These are phyloP conservation scores for Tachypleus tridentatus DNA, from an alignment of 1,140 invertebrate species.

Conservation along the genomic window DNA sequence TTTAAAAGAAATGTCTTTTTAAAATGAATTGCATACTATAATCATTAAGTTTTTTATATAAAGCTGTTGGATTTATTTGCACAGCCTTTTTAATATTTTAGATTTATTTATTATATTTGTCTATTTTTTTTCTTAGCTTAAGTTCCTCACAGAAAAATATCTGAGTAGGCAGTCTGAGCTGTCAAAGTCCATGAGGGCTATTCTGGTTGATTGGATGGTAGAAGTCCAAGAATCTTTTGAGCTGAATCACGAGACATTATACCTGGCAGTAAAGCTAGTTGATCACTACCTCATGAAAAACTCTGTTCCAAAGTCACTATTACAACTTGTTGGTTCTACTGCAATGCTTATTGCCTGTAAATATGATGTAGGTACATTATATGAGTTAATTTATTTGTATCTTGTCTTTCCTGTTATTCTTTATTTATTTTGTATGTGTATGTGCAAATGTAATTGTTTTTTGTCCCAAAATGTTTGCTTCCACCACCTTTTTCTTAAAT, in stretches of 20 bases:
- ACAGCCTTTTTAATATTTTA: slow-evolving; percentile 4
- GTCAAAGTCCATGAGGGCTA: slow-evolving; percentile 70
- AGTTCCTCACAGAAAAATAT: slow-evolving; percentile 65
- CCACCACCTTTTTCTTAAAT: slow-evolving; percentile 13
- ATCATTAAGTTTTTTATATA: slow-evolving; percentile 4
- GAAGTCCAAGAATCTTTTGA: slow-evolving; percentile 93
- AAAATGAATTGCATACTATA: background rate
- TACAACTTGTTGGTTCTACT: slow-evolving; percentile 84
- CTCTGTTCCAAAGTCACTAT: slow-evolving; percentile 51
- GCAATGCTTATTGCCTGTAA: slow-evolving; percentile 89
- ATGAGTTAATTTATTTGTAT: slow-evolving; percentile 1
- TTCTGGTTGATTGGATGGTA: slow-evolving; percentile 97
- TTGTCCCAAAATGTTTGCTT: slow-evolving; percentile 2
- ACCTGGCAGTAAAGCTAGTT: slow-evolving; percentile 88
- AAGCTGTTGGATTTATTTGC: slow-evolving; percentile 8
- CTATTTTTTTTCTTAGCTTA: slow-evolving; percentile 34
- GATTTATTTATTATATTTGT: background rate
- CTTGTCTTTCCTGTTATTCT: background rate
- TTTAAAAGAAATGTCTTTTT: no score
- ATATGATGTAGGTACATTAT: slow-evolving; percentile 66
- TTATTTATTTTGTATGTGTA: background rate
- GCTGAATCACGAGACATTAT: slow-evolving; percentile 94
- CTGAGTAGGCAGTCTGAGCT: slow-evolving; percentile 58
- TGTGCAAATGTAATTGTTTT: slow-evolving; percentile 6
- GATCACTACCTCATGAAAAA: slow-evolving; percentile 71